These are phyloP conservation scores for Argyrosomus japonicus DNA, from an alignment of 2,113 vertebrate species.

Conservation along the genomic window DNA sequence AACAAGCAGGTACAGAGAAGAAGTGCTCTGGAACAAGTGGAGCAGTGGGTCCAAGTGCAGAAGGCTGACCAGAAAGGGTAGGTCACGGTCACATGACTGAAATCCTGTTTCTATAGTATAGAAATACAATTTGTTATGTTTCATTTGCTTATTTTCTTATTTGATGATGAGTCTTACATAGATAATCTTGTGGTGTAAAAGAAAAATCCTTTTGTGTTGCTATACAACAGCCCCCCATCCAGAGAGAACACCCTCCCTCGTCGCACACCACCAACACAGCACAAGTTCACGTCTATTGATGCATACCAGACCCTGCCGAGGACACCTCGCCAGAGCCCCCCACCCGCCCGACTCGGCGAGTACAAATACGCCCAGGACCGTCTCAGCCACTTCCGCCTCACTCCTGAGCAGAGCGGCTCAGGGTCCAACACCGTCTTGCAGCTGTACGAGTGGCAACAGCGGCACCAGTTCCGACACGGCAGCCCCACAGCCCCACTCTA, in stretches of 20 bases:
- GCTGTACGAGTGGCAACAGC: constrained; percentile 97
- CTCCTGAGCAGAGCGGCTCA: constrained; percentile 78
- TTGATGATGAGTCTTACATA: neutral
- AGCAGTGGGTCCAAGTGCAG: constrained; percentile 94
- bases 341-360: constrained; percentile 87
- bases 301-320: constrained; percentile 92
- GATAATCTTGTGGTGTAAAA: neutral
- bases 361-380: constrained; percentile 97
- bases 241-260: constrained; percentile 89
- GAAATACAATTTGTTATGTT: neutral
- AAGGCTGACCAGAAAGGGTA: constrained; percentile 91
- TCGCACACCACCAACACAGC: constrained; percentile 85
- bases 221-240: constrained; percentile 77
- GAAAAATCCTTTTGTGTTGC: neutral
- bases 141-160: neutral
- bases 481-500: constrained; percentile 93
- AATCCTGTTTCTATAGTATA: too few species aligned
- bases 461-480: constrained; percentile 94
- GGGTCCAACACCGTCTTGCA: constrained; percentile 91
- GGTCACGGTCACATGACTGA: constrained; percentile 54
- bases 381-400: constrained; percentile 93
- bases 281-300: constrained; percentile 82
- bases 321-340: constrained; percentile 87
- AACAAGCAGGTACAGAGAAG: constrained; percentile 88
- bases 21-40: constrained; percentile 90